Evolutionary conservation across 2,888 invertebrate species (phyloP).

Genomic region (Clunio marinus): DNA sequence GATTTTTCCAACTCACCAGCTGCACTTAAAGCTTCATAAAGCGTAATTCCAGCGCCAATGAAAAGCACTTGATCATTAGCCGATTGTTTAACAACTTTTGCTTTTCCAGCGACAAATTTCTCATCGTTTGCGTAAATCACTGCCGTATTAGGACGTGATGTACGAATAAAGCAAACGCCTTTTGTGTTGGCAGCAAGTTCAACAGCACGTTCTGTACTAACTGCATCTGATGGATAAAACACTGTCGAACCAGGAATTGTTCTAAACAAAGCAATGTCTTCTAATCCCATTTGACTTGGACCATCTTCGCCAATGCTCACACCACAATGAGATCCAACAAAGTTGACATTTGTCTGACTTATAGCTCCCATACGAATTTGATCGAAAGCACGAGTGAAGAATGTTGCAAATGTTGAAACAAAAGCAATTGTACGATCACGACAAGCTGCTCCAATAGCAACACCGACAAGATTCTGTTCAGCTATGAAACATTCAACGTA

Average conservation of each 20-base stretch:
- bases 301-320: constrained; percentile 99
- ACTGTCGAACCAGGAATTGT: constrained; percentile 76
- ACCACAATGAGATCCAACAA: constrained; percentile 95
- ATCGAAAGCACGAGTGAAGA: constrained; percentile 94
- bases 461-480: constrained; percentile 96
- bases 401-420: constrained; percentile 95
- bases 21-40: constrained; percentile 85
- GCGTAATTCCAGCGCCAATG: constrained; percentile 90
- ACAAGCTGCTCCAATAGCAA: constrained; percentile 91
- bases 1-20: constrained; percentile 66
- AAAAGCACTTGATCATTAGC: constrained; percentile 75
- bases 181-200: constrained; percentile 93
- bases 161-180: constrained; percentile 94
- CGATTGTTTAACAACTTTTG: constrained; percentile 73
- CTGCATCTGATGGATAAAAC: constrained; percentile 87
- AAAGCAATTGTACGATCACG: constrained; percentile 90
- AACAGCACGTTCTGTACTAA: constrained; percentile 87
- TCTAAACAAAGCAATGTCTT: constrained; percentile 95
- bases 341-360: constrained; percentile 95
- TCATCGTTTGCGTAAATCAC: constrained; percentile 84
- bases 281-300: constrained; percentile 99
- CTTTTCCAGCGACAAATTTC: constrained; percentile 71
- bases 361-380: constrained; percentile 99
- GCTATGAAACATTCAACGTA: constrained; percentile 99
- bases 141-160: constrained; percentile 85